phyloP scores from a whole-genome alignment of 2,888 invertebrate species.

The Troides aeacus region DNA sequence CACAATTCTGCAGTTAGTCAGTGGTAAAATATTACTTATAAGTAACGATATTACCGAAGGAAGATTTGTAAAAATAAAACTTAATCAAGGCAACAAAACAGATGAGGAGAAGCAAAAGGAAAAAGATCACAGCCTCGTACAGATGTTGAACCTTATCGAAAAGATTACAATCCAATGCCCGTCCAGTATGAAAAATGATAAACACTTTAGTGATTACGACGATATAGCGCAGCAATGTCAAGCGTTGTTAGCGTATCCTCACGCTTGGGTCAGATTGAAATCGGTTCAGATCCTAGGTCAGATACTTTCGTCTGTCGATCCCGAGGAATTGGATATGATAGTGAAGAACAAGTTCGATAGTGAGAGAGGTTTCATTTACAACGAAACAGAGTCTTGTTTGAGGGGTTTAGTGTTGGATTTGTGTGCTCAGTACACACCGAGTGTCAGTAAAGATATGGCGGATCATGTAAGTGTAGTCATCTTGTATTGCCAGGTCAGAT shows the following conservation, averaged over 20 bases:
- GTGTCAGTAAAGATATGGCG: slow-evolving; percentile 85
- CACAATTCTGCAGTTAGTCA: slow-evolving; percentile 80
- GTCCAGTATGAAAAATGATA: slow-evolving; percentile 75
- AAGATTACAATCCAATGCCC: slow-evolving; percentile 84
- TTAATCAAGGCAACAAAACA: slow-evolving; percentile 60
- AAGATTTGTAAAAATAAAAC: slow-evolving; percentile 79
- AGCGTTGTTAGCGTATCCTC: slow-evolving; percentile 87
- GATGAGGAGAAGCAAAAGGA: slow-evolving; percentile 82
- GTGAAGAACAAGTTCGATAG: slow-evolving; percentile 57
- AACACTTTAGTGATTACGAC: slow-evolving; percentile 72
- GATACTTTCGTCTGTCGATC: slow-evolving; percentile 83
- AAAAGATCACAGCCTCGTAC: slow-evolving; percentile 87
- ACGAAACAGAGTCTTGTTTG: slow-evolving; percentile 81
- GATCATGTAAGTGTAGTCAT: slow-evolving; percentile 79
- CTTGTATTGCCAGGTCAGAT: too few relatives aligned
- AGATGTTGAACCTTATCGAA: slow-evolving; percentile 85
- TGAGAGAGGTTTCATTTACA: slow-evolving; percentile 81
- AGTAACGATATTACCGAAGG: slow-evolving; percentile 77
- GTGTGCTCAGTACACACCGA: slow-evolving; percentile 86
- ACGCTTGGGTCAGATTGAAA: slow-evolving; percentile 91
- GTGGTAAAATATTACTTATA: slow-evolving; percentile 74
- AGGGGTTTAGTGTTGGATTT: slow-evolving; percentile 86
- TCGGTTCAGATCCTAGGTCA: slow-evolving; percentile 88
- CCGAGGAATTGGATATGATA: slow-evolving; percentile 78
- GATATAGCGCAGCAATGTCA: slow-evolving; percentile 84